Evolutionary conservation across 2,888 invertebrate species (phyloP).

Genomic region (Camponotus fellah): DNA sequence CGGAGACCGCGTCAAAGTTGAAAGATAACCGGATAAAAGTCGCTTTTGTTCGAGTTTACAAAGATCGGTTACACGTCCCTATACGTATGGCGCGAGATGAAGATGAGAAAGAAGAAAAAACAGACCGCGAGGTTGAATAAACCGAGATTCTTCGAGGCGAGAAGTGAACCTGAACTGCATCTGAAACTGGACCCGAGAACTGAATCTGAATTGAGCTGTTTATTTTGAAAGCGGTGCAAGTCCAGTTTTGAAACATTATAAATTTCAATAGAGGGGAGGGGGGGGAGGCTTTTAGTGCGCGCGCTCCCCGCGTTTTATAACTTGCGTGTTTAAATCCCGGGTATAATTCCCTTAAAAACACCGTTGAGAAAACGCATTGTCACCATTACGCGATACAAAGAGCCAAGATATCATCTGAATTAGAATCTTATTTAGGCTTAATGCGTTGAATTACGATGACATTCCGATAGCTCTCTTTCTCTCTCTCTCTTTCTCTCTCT

Average conservation of each 20-base stretch:
- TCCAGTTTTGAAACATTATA: slow-evolving; percentile 41
- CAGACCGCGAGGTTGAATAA: slow-evolving; percentile 42
- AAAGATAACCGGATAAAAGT: slow-evolving; percentile 57
- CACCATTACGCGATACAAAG: slow-evolving; percentile 4
- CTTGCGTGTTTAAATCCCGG: not conserved
- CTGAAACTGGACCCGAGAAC: slow-evolving; percentile 28
- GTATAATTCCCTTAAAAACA: not conserved
- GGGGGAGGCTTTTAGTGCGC: not conserved
- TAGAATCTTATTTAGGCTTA: slow-evolving; percentile 45
- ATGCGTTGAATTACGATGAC: slow-evolving; percentile 48
- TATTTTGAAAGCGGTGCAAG: slow-evolving; percentile 37
- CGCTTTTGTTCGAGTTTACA: slow-evolving; percentile 57
- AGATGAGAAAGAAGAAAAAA: slow-evolving; percentile 44
- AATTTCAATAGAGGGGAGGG: not conserved
- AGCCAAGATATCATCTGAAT: slow-evolving; percentile 27
- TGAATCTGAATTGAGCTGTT: slow-evolving; percentile 23
- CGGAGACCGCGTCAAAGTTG: slow-evolving; percentile 53
- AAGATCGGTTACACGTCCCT: slow-evolving; percentile 55
- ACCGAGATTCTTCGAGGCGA: slow-evolving; percentile 38
- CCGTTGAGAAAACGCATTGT: not conserved
- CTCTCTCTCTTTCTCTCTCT: not conserved
- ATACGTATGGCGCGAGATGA: slow-evolving; percentile 30
- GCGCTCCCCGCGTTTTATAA: not conserved
- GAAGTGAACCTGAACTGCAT: slow-evolving; percentile 17
- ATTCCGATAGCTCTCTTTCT: slow-evolving; percentile 12